A percentile compares a stretch with the other conserved stretches of the same genome.
These are phyloP conservation scores for Zapus hudsonius DNA, from an alignment of 2,113 vertebrate species.

Conservation along the genomic window DNA sequence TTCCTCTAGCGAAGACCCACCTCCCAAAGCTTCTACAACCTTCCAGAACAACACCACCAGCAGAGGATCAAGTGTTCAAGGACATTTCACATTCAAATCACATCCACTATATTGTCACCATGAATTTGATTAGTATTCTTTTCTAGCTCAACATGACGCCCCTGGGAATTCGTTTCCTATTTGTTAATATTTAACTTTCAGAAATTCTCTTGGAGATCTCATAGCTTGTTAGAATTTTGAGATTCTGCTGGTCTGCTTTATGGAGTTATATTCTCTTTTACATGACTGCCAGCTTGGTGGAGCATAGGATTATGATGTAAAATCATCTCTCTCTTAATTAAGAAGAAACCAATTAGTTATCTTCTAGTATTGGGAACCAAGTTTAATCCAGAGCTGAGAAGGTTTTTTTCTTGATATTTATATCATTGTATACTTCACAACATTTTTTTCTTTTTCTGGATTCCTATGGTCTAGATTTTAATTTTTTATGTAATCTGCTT, in stretches of 20 bases:
- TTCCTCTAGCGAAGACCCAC: neutral
- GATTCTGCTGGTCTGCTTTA: conserved; percentile 13
- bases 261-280: conserved; percentile 7
- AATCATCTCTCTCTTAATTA: conserved; percentile 9
- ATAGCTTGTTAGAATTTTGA: neutral
- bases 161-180: neutral
- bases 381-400: neutral
- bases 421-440: neutral
- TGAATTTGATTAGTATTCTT: neutral
- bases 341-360: neutral
- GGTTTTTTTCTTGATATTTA: neutral
- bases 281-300: neutral
- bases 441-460: neutral
- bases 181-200: neutral
- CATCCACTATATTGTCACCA: neutral
- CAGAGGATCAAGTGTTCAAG: neutral
- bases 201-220: conserved; percentile 11
- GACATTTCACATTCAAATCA: neutral
- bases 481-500: neutral
- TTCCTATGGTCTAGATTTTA: neutral
- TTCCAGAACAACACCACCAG: neutral
- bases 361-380: neutral
- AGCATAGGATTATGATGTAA: neutral
- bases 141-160: neutral
- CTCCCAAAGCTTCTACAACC: neutral